These are phyloP conservation scores for Eupeodes luniger DNA, from an alignment of 2,888 invertebrate species.

Conservation along the genomic window DNA sequence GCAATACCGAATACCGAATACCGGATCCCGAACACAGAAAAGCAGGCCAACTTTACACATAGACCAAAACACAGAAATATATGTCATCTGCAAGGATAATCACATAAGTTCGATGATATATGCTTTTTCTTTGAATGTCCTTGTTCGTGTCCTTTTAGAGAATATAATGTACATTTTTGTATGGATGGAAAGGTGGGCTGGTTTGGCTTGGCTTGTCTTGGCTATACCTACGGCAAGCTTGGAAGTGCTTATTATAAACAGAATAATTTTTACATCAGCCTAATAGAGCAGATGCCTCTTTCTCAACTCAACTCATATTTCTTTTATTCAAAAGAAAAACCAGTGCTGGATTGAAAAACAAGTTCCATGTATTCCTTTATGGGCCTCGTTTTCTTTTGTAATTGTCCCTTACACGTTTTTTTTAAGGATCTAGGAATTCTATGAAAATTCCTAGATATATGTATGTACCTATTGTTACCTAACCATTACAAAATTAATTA, in stretches of 20 bases:
- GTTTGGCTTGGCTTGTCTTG: neutral
- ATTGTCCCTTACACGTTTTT: no score
- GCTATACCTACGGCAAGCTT: neutral
- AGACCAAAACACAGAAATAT: conserved; percentile 54
- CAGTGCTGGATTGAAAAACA: neutral
- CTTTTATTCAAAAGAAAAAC: neutral
- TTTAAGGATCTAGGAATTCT: no score
- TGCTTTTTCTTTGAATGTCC: conserved; percentile 38
- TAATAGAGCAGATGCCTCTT: conserved; percentile 24
- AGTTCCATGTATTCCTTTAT: neutral
- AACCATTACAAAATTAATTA: no score
- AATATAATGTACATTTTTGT: neutral
- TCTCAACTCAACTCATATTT: neutral
- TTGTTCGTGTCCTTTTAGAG: conserved; percentile 25
- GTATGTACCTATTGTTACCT: no score
- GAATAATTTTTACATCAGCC: conserved; percentile 27
- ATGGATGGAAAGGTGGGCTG: neutral
- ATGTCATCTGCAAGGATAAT: conserved; percentile 67
- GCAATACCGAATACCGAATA: no score
- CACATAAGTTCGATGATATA: conserved; percentile 70
- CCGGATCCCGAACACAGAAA: neutral
- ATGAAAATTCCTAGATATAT: no score
- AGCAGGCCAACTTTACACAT: conserved; percentile 41
- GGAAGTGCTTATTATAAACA: conserved; percentile 26
- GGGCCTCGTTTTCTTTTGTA: no score